phyloP scores from a whole-genome alignment of 1,140 invertebrate genomes.

The Penaeus vannamei region DNA sequence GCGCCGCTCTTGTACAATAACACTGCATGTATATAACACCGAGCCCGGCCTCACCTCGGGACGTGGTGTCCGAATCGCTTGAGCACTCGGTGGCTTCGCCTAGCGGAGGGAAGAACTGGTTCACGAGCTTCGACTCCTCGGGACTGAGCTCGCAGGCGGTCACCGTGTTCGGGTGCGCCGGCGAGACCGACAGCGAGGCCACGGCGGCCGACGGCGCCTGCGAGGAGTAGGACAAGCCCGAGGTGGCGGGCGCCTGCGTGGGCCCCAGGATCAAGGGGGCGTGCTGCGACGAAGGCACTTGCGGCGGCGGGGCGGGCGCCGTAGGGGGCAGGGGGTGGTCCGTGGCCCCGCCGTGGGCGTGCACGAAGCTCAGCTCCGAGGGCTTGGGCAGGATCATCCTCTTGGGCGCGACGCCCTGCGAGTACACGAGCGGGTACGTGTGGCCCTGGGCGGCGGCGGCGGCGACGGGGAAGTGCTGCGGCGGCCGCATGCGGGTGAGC shows the following conservation, averaged over 20 bases:
- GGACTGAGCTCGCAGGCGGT: constrained; percentile 50
- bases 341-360: background rate
- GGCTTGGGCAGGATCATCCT: constrained; percentile 45
- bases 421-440: constrained; percentile 22
- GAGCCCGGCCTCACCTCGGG: constrained; percentile 47
- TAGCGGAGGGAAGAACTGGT: constrained; percentile 49
- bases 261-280: background rate
- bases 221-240: too few relatives aligned
- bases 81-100: constrained; percentile 38
- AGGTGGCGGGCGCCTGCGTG: background rate
- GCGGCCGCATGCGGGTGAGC: constrained; percentile 23
- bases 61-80: constrained; percentile 36
- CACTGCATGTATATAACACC: background rate
- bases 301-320: background rate
- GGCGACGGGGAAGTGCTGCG: background rate
- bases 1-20: background rate
- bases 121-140: constrained; percentile 49
- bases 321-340: background rate
- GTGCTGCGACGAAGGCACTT: background rate
- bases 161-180: background rate
- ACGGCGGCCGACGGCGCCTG: background rate
- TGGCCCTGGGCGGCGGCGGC: background rate
- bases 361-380: constrained; percentile 16
- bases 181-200: background rate
- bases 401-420: constrained; percentile 32